A percentile compares a stretch with the other conserved stretches of the same genome.
Evolutionary conservation across 2,888 invertebrate species (phyloP).

Genomic region (Orthonevra nobilis): DNA sequence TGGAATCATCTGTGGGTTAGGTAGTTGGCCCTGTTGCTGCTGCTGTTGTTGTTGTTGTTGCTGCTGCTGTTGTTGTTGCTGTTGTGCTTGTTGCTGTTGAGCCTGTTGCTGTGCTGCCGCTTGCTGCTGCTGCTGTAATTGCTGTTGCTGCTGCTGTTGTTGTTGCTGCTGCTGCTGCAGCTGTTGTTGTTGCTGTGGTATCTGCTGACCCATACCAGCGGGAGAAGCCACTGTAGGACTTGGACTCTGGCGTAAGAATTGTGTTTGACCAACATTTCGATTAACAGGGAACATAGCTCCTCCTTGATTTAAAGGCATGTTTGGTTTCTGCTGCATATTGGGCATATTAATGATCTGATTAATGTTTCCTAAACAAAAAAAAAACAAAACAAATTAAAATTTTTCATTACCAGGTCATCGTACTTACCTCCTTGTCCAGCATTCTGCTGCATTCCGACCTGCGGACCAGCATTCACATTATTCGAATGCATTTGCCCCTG

Average conservation of each 20-base stretch:
- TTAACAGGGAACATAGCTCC: constrained; percentile 81
- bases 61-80: constrained; percentile 72
- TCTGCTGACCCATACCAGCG: constrained; percentile 82
- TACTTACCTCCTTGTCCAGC: constrained; percentile 74
- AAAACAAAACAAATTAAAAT: too few species aligned
- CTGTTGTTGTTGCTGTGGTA: constrained; percentile 77
- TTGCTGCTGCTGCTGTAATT: constrained; percentile 77
- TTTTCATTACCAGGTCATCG: too few species aligned
- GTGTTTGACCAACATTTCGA: constrained; percentile 86
- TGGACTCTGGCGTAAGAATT: constrained; percentile 90
- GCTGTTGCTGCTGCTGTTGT: constrained; percentile 75
- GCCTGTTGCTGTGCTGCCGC: constrained; percentile 71
- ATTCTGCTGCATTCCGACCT: constrained; percentile 75
- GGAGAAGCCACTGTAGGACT: constrained; percentile 88
- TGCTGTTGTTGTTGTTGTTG: constrained; percentile 74
- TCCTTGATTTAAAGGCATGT: constrained; percentile 78
- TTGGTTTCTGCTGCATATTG: constrained; percentile 77
- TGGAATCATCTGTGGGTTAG: constrained; percentile 84
- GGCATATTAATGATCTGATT: constrained; percentile 78
- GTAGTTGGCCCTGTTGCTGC: constrained; percentile 78
- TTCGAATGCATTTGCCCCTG: constrained; percentile 77
- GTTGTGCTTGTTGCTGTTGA: constrained; percentile 74
- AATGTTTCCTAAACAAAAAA: constrained; percentile 73
- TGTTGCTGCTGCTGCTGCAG: constrained; percentile 76
- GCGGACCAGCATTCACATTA: constrained; percentile 74